phyloP scores from a whole-genome alignment of 2,888 invertebrate species.

The Flabesymbios commensalis region DNA sequence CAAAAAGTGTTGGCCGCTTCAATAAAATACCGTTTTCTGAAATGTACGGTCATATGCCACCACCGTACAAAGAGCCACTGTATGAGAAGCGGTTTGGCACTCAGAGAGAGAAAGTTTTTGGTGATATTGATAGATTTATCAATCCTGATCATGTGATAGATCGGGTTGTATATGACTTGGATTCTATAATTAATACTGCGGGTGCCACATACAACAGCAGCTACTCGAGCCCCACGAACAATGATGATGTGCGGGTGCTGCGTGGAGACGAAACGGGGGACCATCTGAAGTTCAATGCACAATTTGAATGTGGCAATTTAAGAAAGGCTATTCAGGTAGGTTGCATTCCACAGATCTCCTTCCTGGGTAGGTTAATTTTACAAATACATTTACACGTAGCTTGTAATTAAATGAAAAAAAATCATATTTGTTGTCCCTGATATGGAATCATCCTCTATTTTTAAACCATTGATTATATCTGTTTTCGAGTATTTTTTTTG shows the following conservation, averaged over 20 bases:
- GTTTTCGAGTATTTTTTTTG: no score
- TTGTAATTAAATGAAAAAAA: no score
- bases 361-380: no score
- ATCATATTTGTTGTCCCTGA: no score
- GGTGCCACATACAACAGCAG: slow-evolving; percentile 36
- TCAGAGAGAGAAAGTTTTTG: slow-evolving; percentile 65
- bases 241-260: slow-evolving; percentile 43
- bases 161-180: slow-evolving; percentile 75
- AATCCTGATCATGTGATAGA: slow-evolving; percentile 67
- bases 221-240: slow-evolving; percentile 45
- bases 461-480: no score
- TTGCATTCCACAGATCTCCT: background rate
- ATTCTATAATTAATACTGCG: slow-evolving; percentile 61
- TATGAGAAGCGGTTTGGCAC: slow-evolving; percentile 64
- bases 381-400: no score
- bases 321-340: slow-evolving; percentile 78
- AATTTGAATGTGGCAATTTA: slow-evolving; percentile 85
- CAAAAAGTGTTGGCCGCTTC: slow-evolving; percentile 70
- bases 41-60: slow-evolving; percentile 67
- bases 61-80: slow-evolving; percentile 67
- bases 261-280: slow-evolving; percentile 43
- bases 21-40: slow-evolving; percentile 79
- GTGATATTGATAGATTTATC: slow-evolving; percentile 72
- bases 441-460: no score
- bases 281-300: slow-evolving; percentile 75